Evolutionary conservation across 1,140 invertebrate genomes (phyloP).

Genomic region (Drosophila erecta): DNA sequence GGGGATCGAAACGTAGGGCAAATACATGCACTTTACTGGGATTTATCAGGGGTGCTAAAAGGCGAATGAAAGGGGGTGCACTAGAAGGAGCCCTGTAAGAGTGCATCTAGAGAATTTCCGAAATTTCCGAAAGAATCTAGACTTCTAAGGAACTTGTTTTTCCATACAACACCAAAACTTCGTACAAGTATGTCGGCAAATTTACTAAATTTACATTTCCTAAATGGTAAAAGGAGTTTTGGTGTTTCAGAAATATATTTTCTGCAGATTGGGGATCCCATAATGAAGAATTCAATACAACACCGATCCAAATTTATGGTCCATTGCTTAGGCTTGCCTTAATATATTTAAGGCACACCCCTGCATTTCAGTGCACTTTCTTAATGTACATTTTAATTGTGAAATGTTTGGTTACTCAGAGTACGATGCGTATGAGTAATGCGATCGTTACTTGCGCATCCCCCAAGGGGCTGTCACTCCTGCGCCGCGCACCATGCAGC

Average conservation of each 20-base stretch:
- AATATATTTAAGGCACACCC: too few relatives aligned
- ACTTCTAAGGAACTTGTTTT: not conserved
- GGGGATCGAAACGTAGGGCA: too few relatives aligned
- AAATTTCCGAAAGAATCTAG: not conserved
- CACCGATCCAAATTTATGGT: too few relatives aligned
- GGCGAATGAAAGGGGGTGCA: not conserved
- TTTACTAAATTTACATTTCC: too few relatives aligned
- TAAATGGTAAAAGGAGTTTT: too few relatives aligned
- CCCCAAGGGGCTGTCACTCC: not conserved
- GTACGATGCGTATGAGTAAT: conserved; percentile 1
- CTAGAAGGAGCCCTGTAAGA: not conserved
- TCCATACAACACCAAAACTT: not conserved
- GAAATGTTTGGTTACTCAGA: too few relatives aligned
- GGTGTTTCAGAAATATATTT: too few relatives aligned
- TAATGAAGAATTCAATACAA: too few relatives aligned
- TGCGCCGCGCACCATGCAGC: not conserved
- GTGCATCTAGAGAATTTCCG: not conserved
- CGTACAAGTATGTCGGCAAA: not conserved
- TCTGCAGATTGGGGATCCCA: too few relatives aligned
- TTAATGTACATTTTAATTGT: too few relatives aligned
- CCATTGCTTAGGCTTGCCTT: too few relatives aligned
- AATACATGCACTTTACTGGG: not conserved
- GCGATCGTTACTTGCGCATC: not conserved
- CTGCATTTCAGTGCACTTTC: too few relatives aligned
- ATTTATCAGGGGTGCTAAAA: not conserved